Conservation (phyloP, 2,797 vertebrate genomes). For the Mormyrops boulengeri region DNA sequence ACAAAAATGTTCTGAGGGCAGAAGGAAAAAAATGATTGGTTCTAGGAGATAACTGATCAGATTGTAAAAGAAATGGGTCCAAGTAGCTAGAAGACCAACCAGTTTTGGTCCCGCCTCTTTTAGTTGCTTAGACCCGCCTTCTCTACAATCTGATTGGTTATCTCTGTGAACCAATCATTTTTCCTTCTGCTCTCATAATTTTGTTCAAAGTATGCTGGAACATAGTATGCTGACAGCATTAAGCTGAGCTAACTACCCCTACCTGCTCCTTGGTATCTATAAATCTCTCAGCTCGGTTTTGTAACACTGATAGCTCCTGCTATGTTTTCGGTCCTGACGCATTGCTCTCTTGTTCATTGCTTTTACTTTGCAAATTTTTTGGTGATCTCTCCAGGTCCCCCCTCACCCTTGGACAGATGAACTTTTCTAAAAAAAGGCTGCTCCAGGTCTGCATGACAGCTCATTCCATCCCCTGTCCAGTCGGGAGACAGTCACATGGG, state of each 20-base stretch:
- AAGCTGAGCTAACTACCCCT: neutral
- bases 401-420: neutral
- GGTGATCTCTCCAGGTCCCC: neutral
- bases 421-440: too few relatives aligned
- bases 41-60: too few relatives aligned
- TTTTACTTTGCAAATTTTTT: neutral
- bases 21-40: too few relatives aligned
- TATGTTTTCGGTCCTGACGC: neutral
- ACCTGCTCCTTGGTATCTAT: neutral
- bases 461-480: neutral
- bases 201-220: too few relatives aligned
- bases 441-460: neutral
- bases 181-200: too few relatives aligned
- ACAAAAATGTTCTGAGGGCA: too few relatives aligned
- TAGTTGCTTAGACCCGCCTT: too few relatives aligned
- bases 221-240: neutral
- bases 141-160: too few relatives aligned
- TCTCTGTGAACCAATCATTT: too few relatives aligned
- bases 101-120: too few relatives aligned
- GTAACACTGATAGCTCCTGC: neutral
- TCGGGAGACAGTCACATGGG: neutral
- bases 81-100: too few relatives aligned
- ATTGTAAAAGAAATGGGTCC: too few relatives aligned
- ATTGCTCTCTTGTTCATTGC: neutral
- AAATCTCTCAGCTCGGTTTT: neutral